A percentile compares a stretch with the other conserved stretches of the same genome.
phyloP scores from a whole-genome alignment of 1,140 invertebrate genomes.

The Artemia franciscana region DNA sequence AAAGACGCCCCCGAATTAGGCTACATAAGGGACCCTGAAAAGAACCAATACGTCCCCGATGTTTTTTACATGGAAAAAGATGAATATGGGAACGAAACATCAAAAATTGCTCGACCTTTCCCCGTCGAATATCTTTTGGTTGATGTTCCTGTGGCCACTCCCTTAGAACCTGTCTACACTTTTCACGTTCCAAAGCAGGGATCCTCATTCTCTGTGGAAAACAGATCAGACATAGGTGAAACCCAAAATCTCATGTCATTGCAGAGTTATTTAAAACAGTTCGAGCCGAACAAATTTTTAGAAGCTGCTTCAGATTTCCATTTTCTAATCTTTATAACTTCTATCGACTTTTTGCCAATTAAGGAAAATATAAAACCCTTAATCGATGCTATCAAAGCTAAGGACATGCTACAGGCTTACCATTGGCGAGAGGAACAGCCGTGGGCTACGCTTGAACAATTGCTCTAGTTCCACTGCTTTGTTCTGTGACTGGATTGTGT shows the following conservation, averaged over 20 bases:
- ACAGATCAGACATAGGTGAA: conserved; percentile 60
- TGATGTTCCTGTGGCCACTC: conserved; percentile 89
- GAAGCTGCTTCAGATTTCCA: conserved; percentile 75
- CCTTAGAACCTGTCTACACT: conserved; percentile 49
- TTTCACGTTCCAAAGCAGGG: no score
- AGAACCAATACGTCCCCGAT: conserved; percentile 93
- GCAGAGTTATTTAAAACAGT: conserved; percentile 50
- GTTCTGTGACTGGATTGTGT: no score
- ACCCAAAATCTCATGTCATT: conserved; percentile 61
- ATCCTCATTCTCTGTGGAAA: conserved; percentile 23
- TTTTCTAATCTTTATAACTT: conserved; percentile 64
- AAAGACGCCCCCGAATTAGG: conserved; percentile 89
- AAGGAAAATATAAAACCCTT: no score
- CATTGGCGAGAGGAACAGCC: no score
- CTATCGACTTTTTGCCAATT: conserved; percentile 67
- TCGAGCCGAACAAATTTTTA: conserved; percentile 31
- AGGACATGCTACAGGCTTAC: no score
- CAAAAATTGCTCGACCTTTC: conserved; percentile 67
- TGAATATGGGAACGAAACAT: conserved; percentile 89
- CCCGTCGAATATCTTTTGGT: conserved; percentile 92
- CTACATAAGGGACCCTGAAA: conserved; percentile 75
- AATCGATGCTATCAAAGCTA: no score
- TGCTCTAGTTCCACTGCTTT: no score
- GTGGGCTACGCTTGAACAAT: no score
- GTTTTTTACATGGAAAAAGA: conserved; percentile 97